phyloP scores from a whole-genome alignment of 1,140 invertebrate genomes.

The Asbolus verrucosus region DNA sequence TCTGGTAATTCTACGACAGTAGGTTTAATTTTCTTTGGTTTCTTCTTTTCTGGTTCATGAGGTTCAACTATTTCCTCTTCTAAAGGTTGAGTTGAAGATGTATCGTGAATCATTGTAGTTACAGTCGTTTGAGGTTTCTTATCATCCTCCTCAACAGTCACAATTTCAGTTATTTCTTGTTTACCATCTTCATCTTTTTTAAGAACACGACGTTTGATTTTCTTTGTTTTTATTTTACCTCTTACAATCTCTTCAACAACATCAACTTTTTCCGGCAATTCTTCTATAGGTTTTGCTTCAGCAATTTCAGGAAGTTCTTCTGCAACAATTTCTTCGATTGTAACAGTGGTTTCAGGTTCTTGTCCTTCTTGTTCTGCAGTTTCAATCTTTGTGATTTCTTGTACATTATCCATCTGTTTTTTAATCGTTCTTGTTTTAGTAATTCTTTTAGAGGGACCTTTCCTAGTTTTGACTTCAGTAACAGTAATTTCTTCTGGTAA shows the following conservation, averaged over 20 bases:
- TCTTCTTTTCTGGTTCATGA: constrained; percentile 54
- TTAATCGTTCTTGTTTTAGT: constrained; percentile 61
- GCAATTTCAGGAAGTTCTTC: constrained; percentile 57
- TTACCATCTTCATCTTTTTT: constrained; percentile 62
- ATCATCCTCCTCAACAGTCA: constrained; percentile 64
- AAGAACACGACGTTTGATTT: constrained; percentile 63
- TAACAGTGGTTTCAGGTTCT: constrained; percentile 61
- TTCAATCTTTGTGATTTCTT: constrained; percentile 60
- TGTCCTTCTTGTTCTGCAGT: constrained; percentile 63
- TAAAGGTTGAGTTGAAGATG: constrained; percentile 16
- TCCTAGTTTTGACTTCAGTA: constrained; percentile 65
- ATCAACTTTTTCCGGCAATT: constrained; percentile 59
- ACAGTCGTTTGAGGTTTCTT: constrained; percentile 63
- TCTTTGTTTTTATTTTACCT: constrained; percentile 60
- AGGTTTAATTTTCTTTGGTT: constrained; percentile 31
- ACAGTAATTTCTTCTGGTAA: constrained; percentile 60
- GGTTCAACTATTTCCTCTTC: constrained; percentile 59
- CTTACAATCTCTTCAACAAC: constrained; percentile 53
- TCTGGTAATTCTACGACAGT: constrained; percentile 60
- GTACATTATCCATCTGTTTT: constrained; percentile 57
- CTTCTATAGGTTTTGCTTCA: constrained; percentile 52
- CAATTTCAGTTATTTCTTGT: constrained; percentile 63
- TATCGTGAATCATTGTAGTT: constrained; percentile 43
- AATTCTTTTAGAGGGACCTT: constrained; percentile 63
- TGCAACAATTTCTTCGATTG: constrained; percentile 60